phyloP scores from a whole-genome alignment of 1,140 invertebrate genomes.

The Homalodisca vitripennis region DNA sequence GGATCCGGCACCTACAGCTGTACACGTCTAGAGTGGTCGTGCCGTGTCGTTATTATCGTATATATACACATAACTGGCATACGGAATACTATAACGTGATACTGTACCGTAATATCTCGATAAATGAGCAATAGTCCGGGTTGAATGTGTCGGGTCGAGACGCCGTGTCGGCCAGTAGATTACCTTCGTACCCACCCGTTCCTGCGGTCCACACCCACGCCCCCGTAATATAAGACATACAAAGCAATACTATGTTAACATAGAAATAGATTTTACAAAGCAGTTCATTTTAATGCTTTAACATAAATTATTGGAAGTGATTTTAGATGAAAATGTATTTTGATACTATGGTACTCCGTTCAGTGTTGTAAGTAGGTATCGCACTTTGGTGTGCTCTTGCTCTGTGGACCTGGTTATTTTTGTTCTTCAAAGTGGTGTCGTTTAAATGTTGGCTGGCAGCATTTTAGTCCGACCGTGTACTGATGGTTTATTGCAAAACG shows the following conservation, averaged over 20 bases:
- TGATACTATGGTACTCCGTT: conserved; percentile 26
- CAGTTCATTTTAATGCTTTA: conserved; percentile 31
- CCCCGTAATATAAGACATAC: conserved; percentile 29
- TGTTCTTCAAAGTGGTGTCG: too few relatives aligned
- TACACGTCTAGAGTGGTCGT: neutral
- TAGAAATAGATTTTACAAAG: conserved; percentile 32
- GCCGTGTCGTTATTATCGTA: conserved; percentile 31
- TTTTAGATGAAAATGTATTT: conserved; percentile 31
- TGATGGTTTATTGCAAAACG: too few relatives aligned
- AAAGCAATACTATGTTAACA: conserved; percentile 31
- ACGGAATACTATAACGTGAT: conserved; percentile 22
- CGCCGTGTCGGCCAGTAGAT: neutral
- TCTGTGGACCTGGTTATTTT: neutral
- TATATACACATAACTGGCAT: conserved; percentile 30
- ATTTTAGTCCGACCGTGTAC: too few relatives aligned
- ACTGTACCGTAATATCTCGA: conserved; percentile 19
- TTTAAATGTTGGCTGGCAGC: too few relatives aligned
- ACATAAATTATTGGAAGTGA: conserved; percentile 30
- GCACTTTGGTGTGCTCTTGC: neutral
- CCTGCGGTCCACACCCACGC: conserved; percentile 5
- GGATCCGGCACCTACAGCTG: too few relatives aligned
- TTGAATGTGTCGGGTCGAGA: conserved; percentile 1
- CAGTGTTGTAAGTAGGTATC: conserved; percentile 14
- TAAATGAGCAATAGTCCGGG: conserved; percentile 14
- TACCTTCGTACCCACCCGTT: neutral